Percentiles rank a stretch among this genome's conserved stretches.
phyloP scores from a whole-genome alignment of 2,113 vertebrate genomes.

The Piaya cayana region DNA sequence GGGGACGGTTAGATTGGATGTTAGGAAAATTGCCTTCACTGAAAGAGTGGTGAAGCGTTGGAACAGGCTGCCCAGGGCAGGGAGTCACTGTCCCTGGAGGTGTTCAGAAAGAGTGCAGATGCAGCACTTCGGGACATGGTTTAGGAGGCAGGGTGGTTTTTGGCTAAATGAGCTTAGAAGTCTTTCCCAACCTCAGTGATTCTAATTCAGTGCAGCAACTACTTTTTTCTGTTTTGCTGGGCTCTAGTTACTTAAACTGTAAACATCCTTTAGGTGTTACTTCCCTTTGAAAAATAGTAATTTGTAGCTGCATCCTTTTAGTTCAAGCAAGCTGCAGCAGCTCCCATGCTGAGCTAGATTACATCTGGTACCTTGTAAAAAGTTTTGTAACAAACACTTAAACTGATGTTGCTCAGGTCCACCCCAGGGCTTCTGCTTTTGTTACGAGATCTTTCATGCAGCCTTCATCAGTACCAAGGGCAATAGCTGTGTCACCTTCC shows the following conservation, averaged over 20 bases:
- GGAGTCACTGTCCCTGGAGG: no score
- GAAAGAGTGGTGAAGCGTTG: no score
- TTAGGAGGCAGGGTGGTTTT: no score
- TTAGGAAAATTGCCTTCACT: no score
- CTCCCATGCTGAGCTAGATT: neutral
- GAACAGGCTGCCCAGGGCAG: no score
- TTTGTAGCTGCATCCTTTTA: neutral
- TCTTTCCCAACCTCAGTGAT: no score
- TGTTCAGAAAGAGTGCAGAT: no score
- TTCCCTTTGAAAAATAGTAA: neutral
- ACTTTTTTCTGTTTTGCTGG: neutral
- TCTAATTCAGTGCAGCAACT: neutral
- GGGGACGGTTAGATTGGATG: no score
- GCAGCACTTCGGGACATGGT: no score
- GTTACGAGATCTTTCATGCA: neutral
- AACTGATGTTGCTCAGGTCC: no score
- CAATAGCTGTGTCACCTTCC: neutral
- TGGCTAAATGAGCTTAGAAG: no score
- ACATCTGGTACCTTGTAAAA: neutral
- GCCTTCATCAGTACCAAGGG: no score
- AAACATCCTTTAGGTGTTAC: neutral
- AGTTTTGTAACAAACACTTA: neutral
- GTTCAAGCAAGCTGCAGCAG: neutral
- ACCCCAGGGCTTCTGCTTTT: neutral
- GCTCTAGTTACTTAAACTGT: neutral